Evolutionary conservation across 2,113 vertebrate genomes (phyloP).

Genomic region (Rafetus swinhoei): DNA sequence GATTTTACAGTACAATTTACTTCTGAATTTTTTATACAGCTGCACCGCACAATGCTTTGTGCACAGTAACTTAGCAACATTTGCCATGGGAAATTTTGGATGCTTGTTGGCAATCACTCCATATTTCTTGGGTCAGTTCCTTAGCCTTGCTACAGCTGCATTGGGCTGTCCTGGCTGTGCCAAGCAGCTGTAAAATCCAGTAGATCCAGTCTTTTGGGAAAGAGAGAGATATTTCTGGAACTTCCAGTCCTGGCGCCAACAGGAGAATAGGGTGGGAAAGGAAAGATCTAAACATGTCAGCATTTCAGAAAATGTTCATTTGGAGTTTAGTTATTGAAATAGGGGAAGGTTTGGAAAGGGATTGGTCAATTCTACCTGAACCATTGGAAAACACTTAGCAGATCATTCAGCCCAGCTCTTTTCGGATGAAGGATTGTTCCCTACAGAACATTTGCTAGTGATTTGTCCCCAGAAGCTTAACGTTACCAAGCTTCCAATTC

Average conservation of each 20-base stretch:
- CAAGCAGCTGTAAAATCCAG: background rate
- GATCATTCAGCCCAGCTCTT: background rate
- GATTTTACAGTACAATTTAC: slow-evolving; percentile 21
- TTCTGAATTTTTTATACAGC: slow-evolving; percentile 22
- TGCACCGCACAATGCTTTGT: background rate
- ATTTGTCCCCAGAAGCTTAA: background rate
- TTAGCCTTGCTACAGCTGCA: background rate
- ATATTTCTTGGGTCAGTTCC: background rate
- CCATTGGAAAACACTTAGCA: background rate
- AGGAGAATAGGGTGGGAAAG: background rate
- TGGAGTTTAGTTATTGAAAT: background rate
- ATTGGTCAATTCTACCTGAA: background rate
- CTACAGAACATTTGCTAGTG: background rate
- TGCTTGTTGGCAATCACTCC: slow-evolving; percentile 29
- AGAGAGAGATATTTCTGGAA: background rate
- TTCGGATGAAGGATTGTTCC: background rate
- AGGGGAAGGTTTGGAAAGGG: background rate
- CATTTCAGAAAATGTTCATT: background rate
- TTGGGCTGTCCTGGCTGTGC: background rate
- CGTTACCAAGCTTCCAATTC: background rate
- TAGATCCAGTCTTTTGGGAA: background rate
- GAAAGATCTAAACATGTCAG: background rate
- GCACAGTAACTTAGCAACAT: slow-evolving; percentile 10
- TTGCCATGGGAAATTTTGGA: background rate
- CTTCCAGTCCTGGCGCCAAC: background rate